phyloP scores from a whole-genome alignment of 1,140 invertebrate species.

The Cylas formicarius region DNA sequence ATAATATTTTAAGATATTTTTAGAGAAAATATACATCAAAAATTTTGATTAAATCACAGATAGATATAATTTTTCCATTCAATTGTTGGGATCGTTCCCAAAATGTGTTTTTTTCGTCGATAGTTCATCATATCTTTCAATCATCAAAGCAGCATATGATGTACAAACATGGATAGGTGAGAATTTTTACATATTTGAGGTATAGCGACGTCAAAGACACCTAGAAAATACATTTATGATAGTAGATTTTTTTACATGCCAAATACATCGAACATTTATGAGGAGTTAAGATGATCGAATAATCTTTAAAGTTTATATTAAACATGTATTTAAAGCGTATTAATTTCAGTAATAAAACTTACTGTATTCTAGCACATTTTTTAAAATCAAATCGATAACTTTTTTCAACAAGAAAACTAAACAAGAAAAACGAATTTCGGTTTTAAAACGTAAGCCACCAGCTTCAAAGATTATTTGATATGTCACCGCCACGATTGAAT shows the following conservation, averaged over 20 bases:
- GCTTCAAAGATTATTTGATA: no score
- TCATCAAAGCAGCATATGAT: slow-evolving; percentile 41
- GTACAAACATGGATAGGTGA: slow-evolving; percentile 29
- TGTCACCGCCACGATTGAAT: no score
- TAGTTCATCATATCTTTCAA: slow-evolving; percentile 32
- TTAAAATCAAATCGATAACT: no score
- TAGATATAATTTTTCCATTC: slow-evolving; percentile 46
- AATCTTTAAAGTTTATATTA: no score
- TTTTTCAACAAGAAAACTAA: no score
- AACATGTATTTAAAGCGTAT: no score
- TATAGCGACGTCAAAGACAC: slow-evolving; percentile 45
- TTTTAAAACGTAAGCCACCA: no score
- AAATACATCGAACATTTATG: slow-evolving; percentile 39
- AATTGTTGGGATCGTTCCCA: slow-evolving; percentile 36
- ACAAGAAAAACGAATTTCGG: no score
- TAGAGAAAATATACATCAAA: slow-evolving; percentile 50
- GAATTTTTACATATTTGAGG: slow-evolving; percentile 40
- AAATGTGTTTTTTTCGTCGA: slow-evolving; percentile 37
- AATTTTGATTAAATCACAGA: slow-evolving; percentile 50
- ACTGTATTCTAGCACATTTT: no score
- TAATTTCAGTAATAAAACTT: no score
- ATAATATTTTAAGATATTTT: slow-evolving; percentile 46
- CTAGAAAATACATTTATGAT: slow-evolving; percentile 42
- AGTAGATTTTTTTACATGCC: slow-evolving; percentile 38
- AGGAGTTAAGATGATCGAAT: no score